These are phyloP conservation scores for Rutilus rutilus DNA, from an alignment of 2,113 vertebrate species.

Conservation along the genomic window DNA sequence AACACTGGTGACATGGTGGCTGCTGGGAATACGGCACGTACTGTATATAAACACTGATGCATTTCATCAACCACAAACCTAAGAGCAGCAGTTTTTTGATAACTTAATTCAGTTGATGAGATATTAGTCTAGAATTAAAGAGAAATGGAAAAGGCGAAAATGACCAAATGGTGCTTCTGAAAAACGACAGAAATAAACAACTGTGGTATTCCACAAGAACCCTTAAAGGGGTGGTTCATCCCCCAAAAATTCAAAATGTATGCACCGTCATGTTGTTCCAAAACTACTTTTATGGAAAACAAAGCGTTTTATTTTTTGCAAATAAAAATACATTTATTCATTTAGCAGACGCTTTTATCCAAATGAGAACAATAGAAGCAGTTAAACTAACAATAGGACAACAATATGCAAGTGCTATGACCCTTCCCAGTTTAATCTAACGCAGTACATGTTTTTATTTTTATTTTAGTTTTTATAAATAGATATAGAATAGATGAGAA, in stretches of 20 bases:
- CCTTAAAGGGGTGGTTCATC: neutral
- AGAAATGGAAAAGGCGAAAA: neutral
- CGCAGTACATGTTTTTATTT: too few relatives aligned
- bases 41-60: conserved; percentile 9
- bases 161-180: neutral
- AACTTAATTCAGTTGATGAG: conserved; percentile 4
- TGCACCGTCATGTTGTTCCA: neutral
- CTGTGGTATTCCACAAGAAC: neutral
- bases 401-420: too few relatives aligned
- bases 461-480: too few relatives aligned
- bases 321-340: too few relatives aligned
- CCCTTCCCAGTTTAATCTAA: too few relatives aligned
- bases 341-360: too few relatives aligned
- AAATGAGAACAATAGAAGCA: too few relatives aligned
- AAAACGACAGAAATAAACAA: neutral
- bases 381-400: too few relatives aligned
- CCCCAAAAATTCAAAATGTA: neutral
- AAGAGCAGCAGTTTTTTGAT: neutral
- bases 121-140: neutral
- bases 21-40: conserved; percentile 7
- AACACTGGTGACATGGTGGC: conserved; percentile 13
- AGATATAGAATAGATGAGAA: too few relatives aligned
- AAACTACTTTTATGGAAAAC: neutral
- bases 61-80: neutral
- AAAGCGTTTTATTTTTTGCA: neutral